phyloP scores from a whole-genome alignment of 2,888 invertebrate genomes.

The Urechis unicinctus region DNA sequence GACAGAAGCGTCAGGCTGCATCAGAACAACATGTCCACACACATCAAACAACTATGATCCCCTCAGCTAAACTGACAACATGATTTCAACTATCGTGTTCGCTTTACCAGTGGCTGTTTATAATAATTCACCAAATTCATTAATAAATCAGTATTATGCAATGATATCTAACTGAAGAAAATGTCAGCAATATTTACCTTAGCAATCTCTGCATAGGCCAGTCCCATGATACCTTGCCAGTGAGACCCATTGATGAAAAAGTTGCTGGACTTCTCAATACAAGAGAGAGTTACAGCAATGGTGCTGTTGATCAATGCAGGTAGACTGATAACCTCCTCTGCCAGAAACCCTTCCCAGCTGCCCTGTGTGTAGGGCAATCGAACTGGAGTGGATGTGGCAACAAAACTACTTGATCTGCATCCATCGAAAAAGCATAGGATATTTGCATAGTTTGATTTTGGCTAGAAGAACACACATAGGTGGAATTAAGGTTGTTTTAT shows the following conservation, averaged over 20 bases:
- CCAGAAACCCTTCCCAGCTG: conserved; percentile 55
- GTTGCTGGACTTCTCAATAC: conserved; percentile 57
- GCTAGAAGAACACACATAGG: too few species aligned
- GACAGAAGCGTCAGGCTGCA: conserved; percentile 47
- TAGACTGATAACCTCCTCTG: conserved; percentile 54
- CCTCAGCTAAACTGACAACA: neutral
- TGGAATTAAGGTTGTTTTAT: too few species aligned
- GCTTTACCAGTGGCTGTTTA: too few species aligned
- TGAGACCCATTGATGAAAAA: conserved; percentile 61
- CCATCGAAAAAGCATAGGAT: too few species aligned
- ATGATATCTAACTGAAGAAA: neutral
- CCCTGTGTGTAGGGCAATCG: conserved; percentile 59
- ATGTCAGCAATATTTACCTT: conserved; percentile 26
- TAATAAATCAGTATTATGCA: neutral
- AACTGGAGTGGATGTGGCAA: conserved; percentile 20
- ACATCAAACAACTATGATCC: too few species aligned
- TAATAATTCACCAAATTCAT: neutral
- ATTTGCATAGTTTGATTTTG: too few species aligned
- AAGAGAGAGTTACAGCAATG: conserved; percentile 52
- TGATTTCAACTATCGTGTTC: neutral
- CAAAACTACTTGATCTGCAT: too few species aligned
- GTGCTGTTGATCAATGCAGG: conserved; percentile 52
- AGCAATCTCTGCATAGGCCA: conserved; percentile 54
- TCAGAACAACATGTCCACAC: too few species aligned
- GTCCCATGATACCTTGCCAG: conserved; percentile 62